Conservation (phyloP, 2,888 invertebrate species). For the Aphidoletes aphidimyza region DNA sequence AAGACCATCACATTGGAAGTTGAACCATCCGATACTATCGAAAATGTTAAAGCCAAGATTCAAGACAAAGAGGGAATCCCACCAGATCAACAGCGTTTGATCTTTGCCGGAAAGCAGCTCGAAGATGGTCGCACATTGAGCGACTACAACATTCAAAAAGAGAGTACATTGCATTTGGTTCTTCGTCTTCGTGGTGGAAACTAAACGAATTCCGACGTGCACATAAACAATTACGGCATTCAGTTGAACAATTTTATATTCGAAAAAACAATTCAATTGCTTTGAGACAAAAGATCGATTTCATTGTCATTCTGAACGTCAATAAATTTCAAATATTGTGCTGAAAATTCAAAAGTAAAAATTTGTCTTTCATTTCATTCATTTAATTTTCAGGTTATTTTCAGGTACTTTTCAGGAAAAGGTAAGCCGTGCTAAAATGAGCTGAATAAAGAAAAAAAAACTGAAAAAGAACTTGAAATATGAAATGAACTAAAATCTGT, state of each 20-base stretch:
- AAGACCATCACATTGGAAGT: conserved; percentile 96
- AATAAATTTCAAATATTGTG: conserved; percentile 3
- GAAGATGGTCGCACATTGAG: conserved; percentile 94
- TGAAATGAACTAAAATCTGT: no score
- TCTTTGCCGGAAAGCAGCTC: conserved; percentile 95
- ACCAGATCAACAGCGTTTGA: conserved; percentile 87
- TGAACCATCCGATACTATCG: conserved; percentile 78
- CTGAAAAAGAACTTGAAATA: no score
- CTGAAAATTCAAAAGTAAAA: not conserved
- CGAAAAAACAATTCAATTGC: not conserved
- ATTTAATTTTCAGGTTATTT: not conserved
- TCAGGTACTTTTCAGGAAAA: not conserved
- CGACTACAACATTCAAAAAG: conserved; percentile 96
- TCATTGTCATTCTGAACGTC: not conserved
- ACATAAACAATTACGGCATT: not conserved
- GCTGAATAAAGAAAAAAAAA: no score
- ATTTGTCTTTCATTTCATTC: no score
- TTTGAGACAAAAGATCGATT: not conserved
- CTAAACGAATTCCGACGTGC: not conserved
- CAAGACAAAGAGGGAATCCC: conserved; percentile 91
- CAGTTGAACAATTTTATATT: not conserved
- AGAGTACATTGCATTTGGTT: conserved; percentile 89
- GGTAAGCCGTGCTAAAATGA: no score
- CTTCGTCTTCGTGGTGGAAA: conserved; percentile 88
- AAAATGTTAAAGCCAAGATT: conserved; percentile 91